Conservation (phyloP, 2,113 vertebrate species). For the human (Homo sapiens) region DNA sequence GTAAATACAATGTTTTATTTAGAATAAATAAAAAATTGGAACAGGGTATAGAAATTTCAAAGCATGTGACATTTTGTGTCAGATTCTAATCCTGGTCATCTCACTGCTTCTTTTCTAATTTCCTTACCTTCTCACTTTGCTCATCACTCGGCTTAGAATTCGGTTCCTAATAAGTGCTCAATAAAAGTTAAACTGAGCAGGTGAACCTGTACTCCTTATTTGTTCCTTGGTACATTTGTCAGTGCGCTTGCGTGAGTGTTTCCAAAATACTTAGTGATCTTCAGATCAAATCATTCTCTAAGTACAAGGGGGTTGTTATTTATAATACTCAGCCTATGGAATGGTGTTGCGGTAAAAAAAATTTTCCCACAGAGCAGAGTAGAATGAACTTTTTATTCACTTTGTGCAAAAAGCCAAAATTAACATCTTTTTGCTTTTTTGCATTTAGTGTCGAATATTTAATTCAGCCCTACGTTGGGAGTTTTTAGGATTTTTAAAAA, state of each 20-base stretch:
- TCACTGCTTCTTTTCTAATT: not conserved
- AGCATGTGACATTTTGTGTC: not conserved
- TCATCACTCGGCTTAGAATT: not conserved
- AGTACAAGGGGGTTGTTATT: not conserved
- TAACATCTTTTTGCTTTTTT: slow-evolving; percentile 69
- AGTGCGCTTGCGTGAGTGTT: not conserved
- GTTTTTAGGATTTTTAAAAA: slow-evolving; percentile 69
- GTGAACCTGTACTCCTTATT: not conserved
- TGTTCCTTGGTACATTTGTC: not conserved
- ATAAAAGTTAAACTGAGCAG: not conserved
- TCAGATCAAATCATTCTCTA: not conserved
- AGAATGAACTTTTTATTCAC: slow-evolving; percentile 73
- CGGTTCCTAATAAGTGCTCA: not conserved
- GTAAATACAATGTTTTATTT: too few species aligned
- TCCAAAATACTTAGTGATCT: slow-evolving; percentile 11
- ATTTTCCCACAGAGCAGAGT: slow-evolving; percentile 52
- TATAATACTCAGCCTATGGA: slow-evolving; percentile 54
- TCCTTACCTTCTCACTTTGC: not conserved
- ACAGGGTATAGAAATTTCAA: not conserved
- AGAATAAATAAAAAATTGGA: not conserved
- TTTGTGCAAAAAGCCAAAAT: slow-evolving; percentile 74
- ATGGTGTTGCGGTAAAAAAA: slow-evolving; percentile 71
- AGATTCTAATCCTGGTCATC: not conserved
- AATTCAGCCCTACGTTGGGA: slow-evolving; percentile 51
- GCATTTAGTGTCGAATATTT: slow-evolving; percentile 53